Conservation (phyloP, 2,113 vertebrate species). For the Glaucidium brasilianum region DNA sequence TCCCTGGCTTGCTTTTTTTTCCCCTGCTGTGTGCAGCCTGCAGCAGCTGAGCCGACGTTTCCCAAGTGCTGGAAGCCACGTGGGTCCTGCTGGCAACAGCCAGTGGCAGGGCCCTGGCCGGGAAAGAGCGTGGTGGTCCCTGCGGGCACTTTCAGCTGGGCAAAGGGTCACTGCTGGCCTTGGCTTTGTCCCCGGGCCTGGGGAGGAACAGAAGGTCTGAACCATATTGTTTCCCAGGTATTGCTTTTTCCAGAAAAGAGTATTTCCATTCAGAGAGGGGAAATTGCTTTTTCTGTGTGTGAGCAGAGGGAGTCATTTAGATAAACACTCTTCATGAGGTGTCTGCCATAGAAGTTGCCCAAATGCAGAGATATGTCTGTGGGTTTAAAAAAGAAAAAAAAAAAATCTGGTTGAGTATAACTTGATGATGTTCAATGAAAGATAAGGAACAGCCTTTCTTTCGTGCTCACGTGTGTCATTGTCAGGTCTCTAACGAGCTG, state of each 20-base stretch:
- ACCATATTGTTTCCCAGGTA: fast-evolving
- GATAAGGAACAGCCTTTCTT: neutral
- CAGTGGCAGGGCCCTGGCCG: neutral
- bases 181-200: neutral
- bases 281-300: neutral
- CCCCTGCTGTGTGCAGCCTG: neutral
- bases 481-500: conserved; percentile 44
- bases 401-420: neutral
- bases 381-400: neutral
- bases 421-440: neutral
- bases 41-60: neutral
- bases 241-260: neutral
- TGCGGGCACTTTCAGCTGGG: neutral
- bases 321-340: fast-evolving
- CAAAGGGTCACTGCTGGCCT: neutral
- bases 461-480: conserved; percentile 31
- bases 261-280: neutral
- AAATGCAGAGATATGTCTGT: neutral
- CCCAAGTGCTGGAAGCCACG: neutral
- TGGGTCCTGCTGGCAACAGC: neutral
- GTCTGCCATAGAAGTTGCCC: neutral
- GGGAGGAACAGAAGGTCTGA: neutral
- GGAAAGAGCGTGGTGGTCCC: neutral
- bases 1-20: neutral
- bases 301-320: neutral